Evolutionary conservation across 2,888 invertebrate species (phyloP), one percentile per base, ranked within the genome.

Genomic region (Tanytarsus gracilentus): DNA sequence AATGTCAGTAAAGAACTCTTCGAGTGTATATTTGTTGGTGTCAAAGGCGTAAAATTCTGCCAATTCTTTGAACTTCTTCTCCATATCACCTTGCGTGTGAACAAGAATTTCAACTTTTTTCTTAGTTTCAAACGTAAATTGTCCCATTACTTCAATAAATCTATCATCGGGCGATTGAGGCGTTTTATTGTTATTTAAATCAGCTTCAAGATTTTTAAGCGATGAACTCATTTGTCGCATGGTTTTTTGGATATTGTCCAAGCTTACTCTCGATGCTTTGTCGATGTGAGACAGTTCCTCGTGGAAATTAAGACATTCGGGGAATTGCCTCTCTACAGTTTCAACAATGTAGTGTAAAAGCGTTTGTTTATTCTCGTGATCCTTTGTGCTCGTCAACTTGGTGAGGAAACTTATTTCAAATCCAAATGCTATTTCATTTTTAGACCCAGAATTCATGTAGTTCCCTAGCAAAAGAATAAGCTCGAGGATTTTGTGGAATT

Each of bases 371-470:
- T 96, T 95, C 67, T 97, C 91, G 40, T 86, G 77, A 69, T 96
- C 92, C 75, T 98, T 98, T n/a, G 91, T 92, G 62, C 86, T 82
- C 3, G 87, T 86, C 64, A 92, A 75, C 80, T 98, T 97, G 0
- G 96, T 88, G 8, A 99, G 78, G 70, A 90, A 97, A 70, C 87
- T 94, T 67, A 99, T 92, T 74, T 99, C 97, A 72, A 98, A 99
- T 1, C 95, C 99, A 67, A 90, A 88, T 0, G 96, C 93, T 64
- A 89, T 90, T 1, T 89, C 95, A 69, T 96, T 95, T 68, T 86
- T 86, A 6, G 94, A 91, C 0, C 96, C 96, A 0, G 92, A 84
- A 73, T 98, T 98, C 90, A 99, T 92, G 69, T 91, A 95, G 75
- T 99, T 99, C 3, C 98, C 98, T 21, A 97, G 77, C 9, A 96